Conservation (phyloP, 1,140 invertebrate genomes). For the Papilio helenus region DNA sequence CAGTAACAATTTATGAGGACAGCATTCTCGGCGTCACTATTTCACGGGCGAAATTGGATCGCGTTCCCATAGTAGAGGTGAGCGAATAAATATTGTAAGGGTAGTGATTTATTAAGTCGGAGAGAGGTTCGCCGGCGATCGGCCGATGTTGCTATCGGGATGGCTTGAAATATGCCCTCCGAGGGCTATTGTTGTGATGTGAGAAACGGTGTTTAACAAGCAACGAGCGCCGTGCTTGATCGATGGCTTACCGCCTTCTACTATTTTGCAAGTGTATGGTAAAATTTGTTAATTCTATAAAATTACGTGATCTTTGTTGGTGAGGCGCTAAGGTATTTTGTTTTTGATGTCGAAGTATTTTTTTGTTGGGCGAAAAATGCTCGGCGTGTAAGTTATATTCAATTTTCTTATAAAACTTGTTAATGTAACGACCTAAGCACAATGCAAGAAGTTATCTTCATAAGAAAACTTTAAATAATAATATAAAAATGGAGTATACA, state of each 20-base stretch:
- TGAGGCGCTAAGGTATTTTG: constrained; percentile 22
- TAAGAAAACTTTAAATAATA: too few relatives aligned
- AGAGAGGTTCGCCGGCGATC: constrained; percentile 57
- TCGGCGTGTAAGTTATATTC: background rate
- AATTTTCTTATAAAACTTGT: background rate
- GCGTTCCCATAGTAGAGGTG: constrained; percentile 57
- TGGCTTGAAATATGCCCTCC: constrained; percentile 78
- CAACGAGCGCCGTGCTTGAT: constrained; percentile 76
- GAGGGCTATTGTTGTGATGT: constrained; percentile 77
- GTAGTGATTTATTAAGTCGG: constrained; percentile 77
- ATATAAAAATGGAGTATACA: too few relatives aligned
- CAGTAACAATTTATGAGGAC: constrained; percentile 37
- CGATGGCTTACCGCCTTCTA: constrained; percentile 68
- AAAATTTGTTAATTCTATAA: constrained; percentile 71
- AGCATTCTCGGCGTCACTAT: constrained; percentile 36
- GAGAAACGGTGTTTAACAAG: constrained; percentile 82
- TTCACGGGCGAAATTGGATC: constrained; percentile 45
- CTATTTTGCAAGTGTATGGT: constrained; percentile 72
- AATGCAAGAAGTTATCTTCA: background rate
- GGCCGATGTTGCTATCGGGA: constrained; percentile 72
- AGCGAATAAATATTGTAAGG: constrained; percentile 79
- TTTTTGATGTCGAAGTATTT: background rate
- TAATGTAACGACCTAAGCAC: background rate
- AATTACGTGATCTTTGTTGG: constrained; percentile 44
- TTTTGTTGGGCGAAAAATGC: background rate